Conservation (phyloP, 2,113 vertebrate species). For the Chaetops frenatus region DNA sequence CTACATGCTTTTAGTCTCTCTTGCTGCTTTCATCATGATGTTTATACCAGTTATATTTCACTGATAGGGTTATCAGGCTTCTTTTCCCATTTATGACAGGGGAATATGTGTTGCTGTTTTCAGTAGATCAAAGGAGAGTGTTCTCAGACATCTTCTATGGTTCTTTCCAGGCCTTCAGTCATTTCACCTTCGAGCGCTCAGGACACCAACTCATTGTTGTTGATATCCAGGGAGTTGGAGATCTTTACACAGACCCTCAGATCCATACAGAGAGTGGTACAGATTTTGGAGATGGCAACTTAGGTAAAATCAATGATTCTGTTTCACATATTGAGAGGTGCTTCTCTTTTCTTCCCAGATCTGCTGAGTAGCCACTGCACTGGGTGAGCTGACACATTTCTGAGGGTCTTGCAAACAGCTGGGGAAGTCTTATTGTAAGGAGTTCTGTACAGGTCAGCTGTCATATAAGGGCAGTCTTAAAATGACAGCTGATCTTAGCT, state of each 20-base stretch:
- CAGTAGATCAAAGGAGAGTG: neutral
- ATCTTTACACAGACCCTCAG: constrained; percentile 97
- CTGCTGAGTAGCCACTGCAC: neutral
- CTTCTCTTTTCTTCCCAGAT: neutral
- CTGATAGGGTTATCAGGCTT: neutral
- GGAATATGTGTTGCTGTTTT: neutral
- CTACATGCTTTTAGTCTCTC: neutral
- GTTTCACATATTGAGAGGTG: neutral
- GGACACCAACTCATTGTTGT: constrained; percentile 96
- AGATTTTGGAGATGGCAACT: constrained; percentile 95
- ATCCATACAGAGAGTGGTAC: constrained; percentile 91
- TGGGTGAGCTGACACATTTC: neutral
- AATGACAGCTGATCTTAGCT: neutral
- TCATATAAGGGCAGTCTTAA: neutral
- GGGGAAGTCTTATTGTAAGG: neutral
- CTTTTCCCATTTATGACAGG: neutral
- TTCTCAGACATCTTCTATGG: neutral
- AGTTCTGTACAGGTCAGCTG: neutral
- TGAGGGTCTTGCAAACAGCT: neutral
- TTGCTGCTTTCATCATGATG: neutral
- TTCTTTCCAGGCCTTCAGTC: constrained; percentile 87
- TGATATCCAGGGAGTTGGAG: constrained; percentile 96
- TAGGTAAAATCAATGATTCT: constrained; percentile 73
- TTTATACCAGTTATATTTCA: neutral
- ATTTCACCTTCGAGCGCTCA: constrained; percentile 95